Conservation (phyloP, 2,888 invertebrate species). For the Theristus sp. region DNA sequence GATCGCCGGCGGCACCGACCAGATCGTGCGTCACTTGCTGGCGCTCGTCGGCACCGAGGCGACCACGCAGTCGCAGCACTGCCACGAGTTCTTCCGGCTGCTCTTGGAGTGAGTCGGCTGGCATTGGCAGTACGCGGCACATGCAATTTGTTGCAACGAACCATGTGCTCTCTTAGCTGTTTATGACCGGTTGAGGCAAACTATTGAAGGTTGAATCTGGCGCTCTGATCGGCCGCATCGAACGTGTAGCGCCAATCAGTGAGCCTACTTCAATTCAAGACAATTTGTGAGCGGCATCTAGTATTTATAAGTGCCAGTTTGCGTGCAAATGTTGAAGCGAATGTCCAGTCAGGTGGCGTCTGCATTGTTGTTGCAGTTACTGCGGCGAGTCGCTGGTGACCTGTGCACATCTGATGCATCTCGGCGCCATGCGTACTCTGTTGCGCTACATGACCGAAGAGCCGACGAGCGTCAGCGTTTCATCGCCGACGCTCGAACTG, state of each 20-base stretch:
- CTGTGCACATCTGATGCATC: constrained; percentile 31
- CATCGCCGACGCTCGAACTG: background rate
- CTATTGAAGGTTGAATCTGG: too few species aligned
- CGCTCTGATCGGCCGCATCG: too few species aligned
- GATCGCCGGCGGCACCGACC: background rate
- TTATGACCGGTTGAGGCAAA: too few species aligned
- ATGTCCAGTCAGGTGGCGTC: too few species aligned
- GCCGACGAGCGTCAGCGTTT: background rate
- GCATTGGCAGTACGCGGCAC: constrained; percentile 32
- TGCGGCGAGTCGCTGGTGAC: constrained; percentile 28
- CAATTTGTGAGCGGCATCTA: too few species aligned
- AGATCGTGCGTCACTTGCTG: background rate
- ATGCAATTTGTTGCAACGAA: too few species aligned
- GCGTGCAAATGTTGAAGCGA: too few species aligned
- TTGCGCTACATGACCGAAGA: constrained; percentile 32
- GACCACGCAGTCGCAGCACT: background rate
- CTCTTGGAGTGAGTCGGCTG: constrained; percentile 7
- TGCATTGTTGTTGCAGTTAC: constrained; percentile 4
- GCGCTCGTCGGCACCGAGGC: background rate
- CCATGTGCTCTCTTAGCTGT: too few species aligned
- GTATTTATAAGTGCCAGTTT: too few species aligned
- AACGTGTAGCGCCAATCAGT: too few species aligned
- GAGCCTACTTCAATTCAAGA: too few species aligned
- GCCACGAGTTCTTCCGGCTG: background rate
- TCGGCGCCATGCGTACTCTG: constrained; percentile 31